Conservation (phyloP, 2,113 vertebrate species). For the Lethenteron reissneri region DNA sequence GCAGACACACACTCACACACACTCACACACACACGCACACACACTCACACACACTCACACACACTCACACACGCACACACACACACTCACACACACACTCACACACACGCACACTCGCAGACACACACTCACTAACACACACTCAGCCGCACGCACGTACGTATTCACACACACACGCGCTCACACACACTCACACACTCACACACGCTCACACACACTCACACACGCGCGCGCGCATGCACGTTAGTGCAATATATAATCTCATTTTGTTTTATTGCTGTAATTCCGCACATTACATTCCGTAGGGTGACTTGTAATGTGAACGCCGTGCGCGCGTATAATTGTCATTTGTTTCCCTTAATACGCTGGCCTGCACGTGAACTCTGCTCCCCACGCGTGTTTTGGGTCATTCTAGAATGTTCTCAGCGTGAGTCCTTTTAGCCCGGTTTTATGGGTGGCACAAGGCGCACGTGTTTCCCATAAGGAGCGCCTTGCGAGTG, state of each 20-base stretch:
- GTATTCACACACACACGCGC: not conserved
- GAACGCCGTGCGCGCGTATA: too few species aligned
- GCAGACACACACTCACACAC: not conserved
- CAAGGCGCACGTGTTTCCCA: too few species aligned
- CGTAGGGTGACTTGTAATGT: too few species aligned
- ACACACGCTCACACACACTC: not conserved
- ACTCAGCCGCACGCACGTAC: not conserved
- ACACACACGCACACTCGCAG: not conserved
- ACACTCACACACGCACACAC: not conserved
- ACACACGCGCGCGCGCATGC: not conserved
- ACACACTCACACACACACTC: not conserved
- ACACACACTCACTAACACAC: not conserved
- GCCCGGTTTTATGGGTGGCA: too few species aligned
- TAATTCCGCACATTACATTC: too few species aligned
- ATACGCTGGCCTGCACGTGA: too few species aligned
- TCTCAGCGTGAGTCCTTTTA: too few species aligned
- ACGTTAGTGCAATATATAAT: not conserved
- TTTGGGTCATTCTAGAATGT: too few species aligned
- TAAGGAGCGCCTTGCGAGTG: too few species aligned
- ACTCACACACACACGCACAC: not conserved
- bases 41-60: not conserved
- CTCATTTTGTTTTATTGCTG: too few species aligned
- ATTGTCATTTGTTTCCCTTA: too few species aligned
- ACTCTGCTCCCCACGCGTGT: too few species aligned
- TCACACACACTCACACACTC: not conserved